Evolutionary conservation across 2,888 invertebrate genomes (phyloP).

Genomic region (Allolobophora icterica): DNA sequence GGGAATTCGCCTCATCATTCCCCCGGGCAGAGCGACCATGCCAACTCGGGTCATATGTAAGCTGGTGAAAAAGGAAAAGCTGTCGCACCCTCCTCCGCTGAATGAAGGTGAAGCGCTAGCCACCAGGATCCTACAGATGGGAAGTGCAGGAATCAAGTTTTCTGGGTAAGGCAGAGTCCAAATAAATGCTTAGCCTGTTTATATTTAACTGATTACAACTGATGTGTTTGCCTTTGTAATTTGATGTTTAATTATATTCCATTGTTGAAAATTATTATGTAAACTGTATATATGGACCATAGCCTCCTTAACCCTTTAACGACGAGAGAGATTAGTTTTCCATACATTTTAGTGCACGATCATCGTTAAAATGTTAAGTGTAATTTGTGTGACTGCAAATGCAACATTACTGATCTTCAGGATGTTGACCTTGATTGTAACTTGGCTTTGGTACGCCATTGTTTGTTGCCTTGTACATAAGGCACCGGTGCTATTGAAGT

Average conservation of each 20-base stretch:
- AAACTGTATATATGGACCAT: too few species aligned
- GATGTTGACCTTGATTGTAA: too few species aligned
- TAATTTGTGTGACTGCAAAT: too few species aligned
- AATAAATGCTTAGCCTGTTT: neutral
- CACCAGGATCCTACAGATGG: slow-evolving; percentile 92
- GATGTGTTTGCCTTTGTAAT: neutral
- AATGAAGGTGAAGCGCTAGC: slow-evolving; percentile 99
- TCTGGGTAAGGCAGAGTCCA: slow-evolving; percentile 76
- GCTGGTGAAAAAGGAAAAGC: slow-evolving; percentile 79
- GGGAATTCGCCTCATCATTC: slow-evolving; percentile 96
- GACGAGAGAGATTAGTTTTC: too few species aligned
- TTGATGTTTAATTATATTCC: neutral
- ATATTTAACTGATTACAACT: neutral
- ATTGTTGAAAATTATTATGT: too few species aligned
- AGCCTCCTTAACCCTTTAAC: too few species aligned
- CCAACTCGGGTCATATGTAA: slow-evolving; percentile 97
- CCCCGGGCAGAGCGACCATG: slow-evolving; percentile 92
- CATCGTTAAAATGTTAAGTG: too few species aligned
- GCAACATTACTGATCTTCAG: too few species aligned
- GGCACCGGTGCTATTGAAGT: too few species aligned
- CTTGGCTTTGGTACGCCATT: too few species aligned
- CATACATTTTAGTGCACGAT: too few species aligned
- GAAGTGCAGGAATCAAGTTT: slow-evolving; percentile 95
- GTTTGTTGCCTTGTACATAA: too few species aligned
- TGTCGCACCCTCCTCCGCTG: slow-evolving; percentile 95